Evolutionary conservation across 2,888 invertebrate species (phyloP).

Genomic region (Apotomis capreana): DNA sequence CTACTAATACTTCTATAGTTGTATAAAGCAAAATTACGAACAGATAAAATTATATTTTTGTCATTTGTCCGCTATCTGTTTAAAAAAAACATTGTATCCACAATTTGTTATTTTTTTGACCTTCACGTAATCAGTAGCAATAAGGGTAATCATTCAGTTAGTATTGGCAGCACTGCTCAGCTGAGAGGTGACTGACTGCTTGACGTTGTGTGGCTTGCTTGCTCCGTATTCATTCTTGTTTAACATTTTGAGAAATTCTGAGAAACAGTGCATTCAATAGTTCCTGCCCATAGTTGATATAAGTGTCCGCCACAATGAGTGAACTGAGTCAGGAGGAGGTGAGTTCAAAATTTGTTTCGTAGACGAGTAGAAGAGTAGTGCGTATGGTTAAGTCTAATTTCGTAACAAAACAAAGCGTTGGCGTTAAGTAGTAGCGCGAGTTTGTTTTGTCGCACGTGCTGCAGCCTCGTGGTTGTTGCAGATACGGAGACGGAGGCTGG

Average conservation of each 20-base stretch:
- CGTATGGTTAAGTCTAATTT: slow-evolving; percentile 80
- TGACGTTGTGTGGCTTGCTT: slow-evolving; percentile 77
- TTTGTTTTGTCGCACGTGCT: slow-evolving; percentile 64
- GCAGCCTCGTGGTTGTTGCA: slow-evolving; percentile 70
- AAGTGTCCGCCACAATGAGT: slow-evolving; percentile 84
- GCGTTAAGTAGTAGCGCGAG: slow-evolving; percentile 63
- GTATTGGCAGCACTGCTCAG: slow-evolving; percentile 53
- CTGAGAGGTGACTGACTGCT: slow-evolving; percentile 82
- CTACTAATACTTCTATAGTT: too few species aligned
- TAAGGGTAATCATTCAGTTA: slow-evolving; percentile 16
- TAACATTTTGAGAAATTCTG: slow-evolving; percentile 64
- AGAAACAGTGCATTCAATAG: slow-evolving; percentile 60
- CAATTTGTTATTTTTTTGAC: slow-evolving; percentile 16
- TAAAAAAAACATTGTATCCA: background rate
- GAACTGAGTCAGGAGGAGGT: slow-evolving; percentile 96
- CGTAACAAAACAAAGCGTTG: slow-evolving; percentile 83
- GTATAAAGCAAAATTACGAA: background rate
- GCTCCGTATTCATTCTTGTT: slow-evolving; percentile 66
- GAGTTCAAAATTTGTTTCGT: slow-evolving; percentile 78
- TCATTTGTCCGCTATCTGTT: background rate
- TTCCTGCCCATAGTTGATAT: slow-evolving; percentile 54
- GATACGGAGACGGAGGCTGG: slow-evolving; percentile 90
- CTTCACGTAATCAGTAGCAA: slow-evolving; percentile 22
- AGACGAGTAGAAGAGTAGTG: slow-evolving; percentile 73
- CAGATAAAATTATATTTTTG: background rate